Percentiles rank a stretch among this genome's conserved stretches.
These are phyloP conservation scores for Pluvianellus socialis DNA, from an alignment of 2,113 vertebrate species.

Conservation along the genomic window DNA sequence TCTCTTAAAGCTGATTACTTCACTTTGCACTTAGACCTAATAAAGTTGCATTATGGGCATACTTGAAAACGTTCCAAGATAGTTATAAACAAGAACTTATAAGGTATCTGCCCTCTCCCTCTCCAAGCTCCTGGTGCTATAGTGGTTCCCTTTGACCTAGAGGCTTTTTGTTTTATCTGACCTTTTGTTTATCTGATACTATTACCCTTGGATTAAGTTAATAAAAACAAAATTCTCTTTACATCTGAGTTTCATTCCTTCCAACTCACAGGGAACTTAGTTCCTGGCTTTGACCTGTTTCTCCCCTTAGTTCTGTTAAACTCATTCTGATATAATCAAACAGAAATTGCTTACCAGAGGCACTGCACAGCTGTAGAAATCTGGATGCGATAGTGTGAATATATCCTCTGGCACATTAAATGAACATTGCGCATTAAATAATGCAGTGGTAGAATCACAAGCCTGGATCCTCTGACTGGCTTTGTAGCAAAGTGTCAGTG, in stretches of 20 bases:
- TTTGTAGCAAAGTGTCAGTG: background rate
- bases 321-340: background rate
- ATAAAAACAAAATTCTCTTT: background rate
- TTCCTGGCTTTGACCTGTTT: background rate
- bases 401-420: background rate
- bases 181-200: background rate
- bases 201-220: background rate
- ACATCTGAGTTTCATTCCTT: background rate
- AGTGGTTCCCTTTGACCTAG: background rate
- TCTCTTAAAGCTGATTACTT: background rate
- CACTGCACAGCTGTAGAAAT: background rate
- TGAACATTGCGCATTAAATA: background rate
- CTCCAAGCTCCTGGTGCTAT: background rate
- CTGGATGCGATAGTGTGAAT: fast-evolving
- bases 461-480: background rate
- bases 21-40: slow-evolving; percentile 7
- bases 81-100: background rate
- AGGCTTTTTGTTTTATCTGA: background rate
- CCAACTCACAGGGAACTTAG: background rate
- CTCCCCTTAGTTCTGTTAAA: background rate
- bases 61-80: slow-evolving; percentile 5
- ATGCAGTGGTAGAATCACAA: background rate
- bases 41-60: background rate
- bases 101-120: background rate
- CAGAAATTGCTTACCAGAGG: background rate